These are phyloP conservation scores for Andrena trimmerana DNA, from an alignment of 2,888 invertebrate species.

Conservation along the genomic window DNA sequence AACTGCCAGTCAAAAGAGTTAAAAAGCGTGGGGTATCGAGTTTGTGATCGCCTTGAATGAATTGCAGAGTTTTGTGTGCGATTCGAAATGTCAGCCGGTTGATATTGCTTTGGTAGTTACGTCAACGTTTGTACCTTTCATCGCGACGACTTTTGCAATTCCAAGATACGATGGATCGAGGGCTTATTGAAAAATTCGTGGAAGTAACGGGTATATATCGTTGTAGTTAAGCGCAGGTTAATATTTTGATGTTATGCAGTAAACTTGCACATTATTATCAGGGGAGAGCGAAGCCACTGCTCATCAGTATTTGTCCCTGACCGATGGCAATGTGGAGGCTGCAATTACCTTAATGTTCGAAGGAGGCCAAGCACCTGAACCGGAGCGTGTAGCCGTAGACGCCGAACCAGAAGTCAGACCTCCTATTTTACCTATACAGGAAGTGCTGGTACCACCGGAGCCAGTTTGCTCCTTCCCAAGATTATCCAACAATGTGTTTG, in stretches of 20 bases:
- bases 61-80: not conserved
- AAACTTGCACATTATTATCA: conserved; percentile 43
- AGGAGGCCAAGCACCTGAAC: conserved; percentile 67
- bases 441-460: conserved; percentile 81
- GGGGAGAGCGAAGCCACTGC: conserved; percentile 81
- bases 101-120: conserved; percentile 1
- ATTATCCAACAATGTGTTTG: conserved; percentile 80
- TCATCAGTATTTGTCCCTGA: conserved; percentile 78
- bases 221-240: conserved; percentile 10
- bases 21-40: conserved; percentile 1
- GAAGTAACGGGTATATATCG: conserved; percentile 81
- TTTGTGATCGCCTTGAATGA: not conserved
- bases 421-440: conserved; percentile 82
- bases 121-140: not conserved
- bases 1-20: not conserved
- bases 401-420: conserved; percentile 79
- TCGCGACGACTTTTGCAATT: not conserved
- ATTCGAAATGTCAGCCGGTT: conserved; percentile 40
- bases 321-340: conserved; percentile 82
- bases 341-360: conserved; percentile 83
- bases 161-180: conserved; percentile 77
- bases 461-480: conserved; percentile 79
- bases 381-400: conserved; percentile 43
- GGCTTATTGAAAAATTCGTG: conserved; percentile 81
- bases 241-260: not conserved